Base-by-base conservation (phyloP, 2,888 invertebrate species). In the Pherbina coryleti region DNA sequence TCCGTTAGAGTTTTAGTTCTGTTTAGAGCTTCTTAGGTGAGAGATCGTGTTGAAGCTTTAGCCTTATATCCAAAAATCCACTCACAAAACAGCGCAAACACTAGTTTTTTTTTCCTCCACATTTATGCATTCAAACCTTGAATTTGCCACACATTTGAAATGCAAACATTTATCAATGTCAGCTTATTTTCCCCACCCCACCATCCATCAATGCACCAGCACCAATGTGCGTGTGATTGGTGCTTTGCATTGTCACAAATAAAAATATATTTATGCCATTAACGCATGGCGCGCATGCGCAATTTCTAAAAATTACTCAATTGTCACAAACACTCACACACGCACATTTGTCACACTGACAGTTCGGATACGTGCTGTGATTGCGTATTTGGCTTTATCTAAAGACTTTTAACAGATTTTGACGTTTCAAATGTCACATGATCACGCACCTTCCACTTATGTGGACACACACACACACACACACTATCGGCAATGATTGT, bases 271-370 rank as follows among this genome's bases (percentile, higher is more conserved):
- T 66, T 66, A 66, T 37, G 64, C 34, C 64, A 66, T 28, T 34
- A n/a, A 69, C 31, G 74, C 79, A 62, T 66, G 19, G 70, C 69
- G 75, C 71, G 71, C 77, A 37, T 78, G 75, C 70, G 57, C 78
- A 51, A 62, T 31, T 49, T 51, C 34, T 73, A 17, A 73, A 73
- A 73, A 51, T 49, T 73, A 28, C 60, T 73, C 73, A 73, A 73
- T 49, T 86, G 87, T 87, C 86, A 86, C 86, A 85, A 84, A 84
- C 86, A 77, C 80, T 82, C 80, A 82, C 78, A 80, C 78, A 69
- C 76, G 81, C 80, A 83, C 86, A 86, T 86, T 86, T 87, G 84
- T 86, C 87, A 86, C 83, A 83, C 83, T 85, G 86, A 86, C 86
- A 87, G 85, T 82, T 75, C 60, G 70, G 11, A 22, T 64, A 77